phyloP scores from a whole-genome alignment of 2,888 invertebrate species.

The Noctua fimbriata region DNA sequence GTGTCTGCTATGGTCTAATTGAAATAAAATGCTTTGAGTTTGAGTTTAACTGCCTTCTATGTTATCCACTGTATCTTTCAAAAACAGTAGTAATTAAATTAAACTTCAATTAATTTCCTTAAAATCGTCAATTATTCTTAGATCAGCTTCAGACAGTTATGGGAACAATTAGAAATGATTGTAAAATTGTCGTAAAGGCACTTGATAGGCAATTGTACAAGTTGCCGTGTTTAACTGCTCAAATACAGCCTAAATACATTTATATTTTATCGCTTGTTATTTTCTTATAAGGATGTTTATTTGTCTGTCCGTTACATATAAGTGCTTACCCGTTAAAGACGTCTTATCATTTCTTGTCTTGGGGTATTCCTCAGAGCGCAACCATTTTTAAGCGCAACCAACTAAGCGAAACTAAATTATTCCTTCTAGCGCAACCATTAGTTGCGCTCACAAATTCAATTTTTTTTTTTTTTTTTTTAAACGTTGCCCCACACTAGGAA shows the following conservation, averaged over 20 bases:
- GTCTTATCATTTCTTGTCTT: too few relatives aligned
- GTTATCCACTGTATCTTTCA: too few relatives aligned
- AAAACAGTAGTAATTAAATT: not conserved
- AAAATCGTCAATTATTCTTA: conserved; percentile 21
- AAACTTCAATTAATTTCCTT: conserved; percentile 29
- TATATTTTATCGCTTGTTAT: conserved; percentile 58
- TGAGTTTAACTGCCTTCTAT: not conserved
- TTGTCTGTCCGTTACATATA: conserved; percentile 39
- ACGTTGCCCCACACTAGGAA: too few relatives aligned
- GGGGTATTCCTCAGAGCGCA: too few relatives aligned
- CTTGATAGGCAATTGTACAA: conserved; percentile 64
- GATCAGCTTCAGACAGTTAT: conserved; percentile 39
- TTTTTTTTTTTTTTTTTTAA: too few relatives aligned
- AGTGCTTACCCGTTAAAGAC: not conserved
- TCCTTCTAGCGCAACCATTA: too few relatives aligned
- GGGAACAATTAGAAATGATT: conserved; percentile 56
- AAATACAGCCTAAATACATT: conserved; percentile 59
- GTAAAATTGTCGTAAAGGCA: conserved; percentile 61
- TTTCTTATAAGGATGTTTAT: not conserved
- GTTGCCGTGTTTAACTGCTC: conserved; percentile 52
- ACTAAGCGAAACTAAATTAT: too few relatives aligned
- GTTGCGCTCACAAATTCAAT: too few relatives aligned
- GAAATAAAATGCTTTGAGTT: too few relatives aligned
- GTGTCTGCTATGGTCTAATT: too few relatives aligned
- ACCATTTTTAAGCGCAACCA: too few relatives aligned